Evolutionary conservation across 2,888 invertebrate species (phyloP).

Genomic region (Brachycybe producta): DNA sequence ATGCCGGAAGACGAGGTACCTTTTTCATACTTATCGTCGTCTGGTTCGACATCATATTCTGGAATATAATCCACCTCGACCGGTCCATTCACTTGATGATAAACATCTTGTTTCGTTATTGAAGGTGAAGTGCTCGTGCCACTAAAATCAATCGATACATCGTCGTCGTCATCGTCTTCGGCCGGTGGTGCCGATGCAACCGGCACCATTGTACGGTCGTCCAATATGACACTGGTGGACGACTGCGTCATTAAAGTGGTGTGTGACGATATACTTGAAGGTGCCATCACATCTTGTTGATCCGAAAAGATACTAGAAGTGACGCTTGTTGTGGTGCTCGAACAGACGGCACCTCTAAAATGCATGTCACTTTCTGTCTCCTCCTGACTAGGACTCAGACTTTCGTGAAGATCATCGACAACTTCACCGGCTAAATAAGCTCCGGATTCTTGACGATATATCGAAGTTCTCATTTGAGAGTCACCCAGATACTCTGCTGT

Average conservation of each 20-base stretch:
- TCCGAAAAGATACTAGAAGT: too few species aligned
- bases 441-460: conserved; percentile 19
- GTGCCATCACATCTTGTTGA: neutral
- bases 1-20: too few species aligned
- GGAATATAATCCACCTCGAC: conserved; percentile 41
- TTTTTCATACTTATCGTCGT: conserved; percentile 27
- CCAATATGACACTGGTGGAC: neutral
- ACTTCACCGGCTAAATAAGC: conserved; percentile 17
- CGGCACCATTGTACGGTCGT: neutral
- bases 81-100: conserved; percentile 36
- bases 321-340: neutral
- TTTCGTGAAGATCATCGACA: conserved; percentile 15
- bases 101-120: neutral
- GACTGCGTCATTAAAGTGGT: neutral
- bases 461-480: neutral
- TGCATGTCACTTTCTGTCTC: neutral
- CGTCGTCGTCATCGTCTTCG: conserved; percentile 12
- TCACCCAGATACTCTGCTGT: too few species aligned
- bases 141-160: too few species aligned
- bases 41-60: conserved; percentile 37
- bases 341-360: neutral
- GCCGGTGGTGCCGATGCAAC: conserved; percentile 13
- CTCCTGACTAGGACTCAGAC: neutral
- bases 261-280: neutral
- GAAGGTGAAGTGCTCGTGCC: neutral